Evolutionary conservation across 2,888 invertebrate genomes (phyloP).

Genomic region (Xiphydria camelus): DNA sequence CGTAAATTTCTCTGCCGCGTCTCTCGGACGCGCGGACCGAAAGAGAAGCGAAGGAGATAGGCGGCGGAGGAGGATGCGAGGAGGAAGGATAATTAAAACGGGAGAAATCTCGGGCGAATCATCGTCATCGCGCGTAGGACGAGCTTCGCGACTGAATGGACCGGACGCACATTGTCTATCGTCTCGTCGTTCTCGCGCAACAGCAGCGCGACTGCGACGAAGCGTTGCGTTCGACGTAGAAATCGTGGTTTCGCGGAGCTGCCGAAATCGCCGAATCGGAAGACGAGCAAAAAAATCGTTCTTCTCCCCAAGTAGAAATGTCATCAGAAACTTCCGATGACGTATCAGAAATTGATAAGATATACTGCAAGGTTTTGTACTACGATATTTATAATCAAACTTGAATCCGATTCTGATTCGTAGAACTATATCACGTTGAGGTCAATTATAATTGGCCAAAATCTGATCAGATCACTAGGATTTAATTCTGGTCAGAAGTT

Average conservation of each 20-base stretch:
- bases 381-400: no score
- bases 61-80: conserved; percentile 20
- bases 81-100: conserved; percentile 34
- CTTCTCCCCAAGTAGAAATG: no score
- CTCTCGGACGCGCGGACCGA: conserved; percentile 18
- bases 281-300: no score
- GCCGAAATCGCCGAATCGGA: neutral
- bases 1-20: conserved; percentile 17
- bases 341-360: no score
- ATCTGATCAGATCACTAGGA: no score
- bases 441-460: no score
- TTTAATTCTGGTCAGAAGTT: no score
- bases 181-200: conserved; percentile 1
- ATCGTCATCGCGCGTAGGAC: conserved; percentile 33
- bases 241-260: conserved; percentile 1
- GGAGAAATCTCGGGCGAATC: conserved; percentile 37
- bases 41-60: conserved; percentile 17
- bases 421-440: no score
- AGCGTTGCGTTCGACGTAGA: neutral
- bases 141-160: conserved; percentile 22
- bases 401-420: no score
- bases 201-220: no score
- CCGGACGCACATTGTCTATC: conserved; percentile 35
- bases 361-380: no score
- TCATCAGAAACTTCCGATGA: no score